These are phyloP conservation scores for Agrilus planipennis DNA, from an alignment of 1,140 invertebrate genomes.

Conservation along the genomic window DNA sequence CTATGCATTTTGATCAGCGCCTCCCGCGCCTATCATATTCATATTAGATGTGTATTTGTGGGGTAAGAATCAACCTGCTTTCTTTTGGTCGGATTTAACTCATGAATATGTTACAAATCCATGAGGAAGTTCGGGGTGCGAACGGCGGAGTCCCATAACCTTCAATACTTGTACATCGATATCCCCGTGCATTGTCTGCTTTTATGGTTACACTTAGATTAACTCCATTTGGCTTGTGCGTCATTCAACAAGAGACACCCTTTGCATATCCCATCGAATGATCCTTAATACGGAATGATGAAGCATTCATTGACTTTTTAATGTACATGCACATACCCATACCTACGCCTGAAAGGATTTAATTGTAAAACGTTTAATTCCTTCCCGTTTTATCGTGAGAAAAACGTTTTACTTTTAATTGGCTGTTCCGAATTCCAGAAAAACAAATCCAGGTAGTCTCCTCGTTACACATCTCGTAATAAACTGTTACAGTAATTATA, in stretches of 20 bases:
- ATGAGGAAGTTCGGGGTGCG: not conserved
- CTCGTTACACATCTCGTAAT: too few relatives aligned
- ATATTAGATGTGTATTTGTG: conserved; percentile 3
- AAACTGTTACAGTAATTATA: too few relatives aligned
- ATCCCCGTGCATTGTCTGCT: not conserved
- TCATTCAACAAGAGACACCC: not conserved
- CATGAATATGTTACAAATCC: conserved; percentile 7
- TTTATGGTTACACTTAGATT: not conserved
- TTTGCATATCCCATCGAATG: not conserved
- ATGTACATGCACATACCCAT: too few relatives aligned
- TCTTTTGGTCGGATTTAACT: conserved; percentile 4
- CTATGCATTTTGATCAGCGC: conserved; percentile 7
- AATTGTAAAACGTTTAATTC: too few relatives aligned
- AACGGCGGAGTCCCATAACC: not conserved
- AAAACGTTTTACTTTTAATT: too few relatives aligned
- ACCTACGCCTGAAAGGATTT: too few relatives aligned
- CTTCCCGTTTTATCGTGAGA: too few relatives aligned
- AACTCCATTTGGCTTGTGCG: not conserved
- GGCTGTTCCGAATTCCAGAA: too few relatives aligned
- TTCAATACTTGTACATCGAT: conserved; percentile 3
- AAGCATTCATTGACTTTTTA: too few relatives aligned
- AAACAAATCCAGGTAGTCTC: too few relatives aligned
- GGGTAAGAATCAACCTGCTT: conserved; percentile 7
- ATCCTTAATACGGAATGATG: too few relatives aligned
- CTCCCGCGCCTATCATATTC: conserved; percentile 6